A percentile compares a stretch with the other conserved stretches of the same genome.
Conservation (phyloP, 2,888 invertebrate genomes). For the Drosophila testacea region DNA sequence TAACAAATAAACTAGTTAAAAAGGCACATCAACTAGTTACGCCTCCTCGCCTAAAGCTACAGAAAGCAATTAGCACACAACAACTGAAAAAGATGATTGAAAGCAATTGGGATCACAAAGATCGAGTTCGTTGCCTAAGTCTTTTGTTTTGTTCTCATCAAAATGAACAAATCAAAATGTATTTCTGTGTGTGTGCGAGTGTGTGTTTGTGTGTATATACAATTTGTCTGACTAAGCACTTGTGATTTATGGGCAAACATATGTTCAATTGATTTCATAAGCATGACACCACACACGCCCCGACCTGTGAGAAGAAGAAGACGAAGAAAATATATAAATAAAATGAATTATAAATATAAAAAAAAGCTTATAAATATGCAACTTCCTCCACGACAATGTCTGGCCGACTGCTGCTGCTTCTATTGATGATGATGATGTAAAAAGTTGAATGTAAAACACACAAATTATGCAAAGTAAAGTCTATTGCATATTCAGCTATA, state of each 20-base stretch:
- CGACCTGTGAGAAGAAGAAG: slow-evolving; percentile 10
- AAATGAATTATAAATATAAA: slow-evolving; percentile 7
- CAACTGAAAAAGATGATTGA: slow-evolving; percentile 13
- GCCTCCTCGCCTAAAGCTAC: not conserved
- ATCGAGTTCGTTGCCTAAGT: slow-evolving; percentile 69
- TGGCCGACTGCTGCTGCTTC: slow-evolving; percentile 30
- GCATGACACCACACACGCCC: slow-evolving; percentile 68
- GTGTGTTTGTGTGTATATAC: slow-evolving; percentile 9
- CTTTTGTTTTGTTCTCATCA: slow-evolving; percentile 72
- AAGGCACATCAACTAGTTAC: slow-evolving; percentile 9
- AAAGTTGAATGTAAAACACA: slow-evolving; percentile 63
- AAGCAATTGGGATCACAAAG: slow-evolving; percentile 35
- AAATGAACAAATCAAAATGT: slow-evolving; percentile 8
- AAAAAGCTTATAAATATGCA: slow-evolving; percentile 74
- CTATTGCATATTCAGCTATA: slow-evolving; percentile 57
- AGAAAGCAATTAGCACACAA: slow-evolving; percentile 28
- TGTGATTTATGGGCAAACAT: slow-evolving; percentile 75
- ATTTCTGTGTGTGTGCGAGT: no score
- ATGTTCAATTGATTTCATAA: slow-evolving; percentile 78
- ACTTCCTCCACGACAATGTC: slow-evolving; percentile 72
- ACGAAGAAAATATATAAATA: slow-evolving; percentile 8
- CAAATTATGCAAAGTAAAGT: slow-evolving; percentile 70
- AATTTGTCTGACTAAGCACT: slow-evolving; percentile 66
- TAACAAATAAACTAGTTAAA: slow-evolving; percentile 8
- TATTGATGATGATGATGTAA: slow-evolving; percentile 60